Evolutionary conservation across 2,113 vertebrate genomes (phyloP), one percentile per base, ranked within the genome.

Genomic region (Diadophis punctatus): DNA sequence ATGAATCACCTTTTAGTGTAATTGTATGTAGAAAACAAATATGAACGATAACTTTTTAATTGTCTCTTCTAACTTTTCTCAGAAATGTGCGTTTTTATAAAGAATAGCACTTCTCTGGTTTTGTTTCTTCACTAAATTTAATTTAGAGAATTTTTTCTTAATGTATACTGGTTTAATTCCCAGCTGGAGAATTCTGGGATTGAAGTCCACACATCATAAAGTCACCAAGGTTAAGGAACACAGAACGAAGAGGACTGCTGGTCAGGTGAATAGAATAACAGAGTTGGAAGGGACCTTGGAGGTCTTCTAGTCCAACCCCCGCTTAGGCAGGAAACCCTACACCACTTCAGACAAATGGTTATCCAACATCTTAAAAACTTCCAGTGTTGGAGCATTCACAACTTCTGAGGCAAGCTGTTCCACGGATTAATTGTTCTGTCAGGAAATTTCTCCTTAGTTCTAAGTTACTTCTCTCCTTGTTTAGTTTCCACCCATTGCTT

Each of bases 41-140:
- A 68, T 90, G 58, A 68, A n/a, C 10, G 6, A 3, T 14, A 53
- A 4, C 23, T 0, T 52, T 25, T 12, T 27, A 34, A 20, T 3
- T 39, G 3, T 46, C 55, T 27, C 14, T n/a, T 63, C 43, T 46
- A 90, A 63, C 10, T 90, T 84, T 43, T 23, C 51, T 39, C 90
- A 55, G 22, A 39, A 84, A 85, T 30, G 8, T 52, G 7, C 3
- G 2, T 14, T 51, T 18, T n/a, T 93, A 80, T 46, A 68, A 88
- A 43, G 85, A 86, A 93, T 52, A 0, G 30, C 7, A 22, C 8
- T 74, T 0, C 30, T 10, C 8, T 1, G 5, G 58, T 93, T 88
- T 89, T 43, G 93, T 58, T 88, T 93, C 25, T 86, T 92, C 92
- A n/a, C 63, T 51, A 46, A 92, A 22, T 58, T 92, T 93, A 94